Evolutionary conservation across 2,888 invertebrate species (phyloP), one percentile per base, ranked within the genome.

Genomic region (Hoplodrina blanda): DNA sequence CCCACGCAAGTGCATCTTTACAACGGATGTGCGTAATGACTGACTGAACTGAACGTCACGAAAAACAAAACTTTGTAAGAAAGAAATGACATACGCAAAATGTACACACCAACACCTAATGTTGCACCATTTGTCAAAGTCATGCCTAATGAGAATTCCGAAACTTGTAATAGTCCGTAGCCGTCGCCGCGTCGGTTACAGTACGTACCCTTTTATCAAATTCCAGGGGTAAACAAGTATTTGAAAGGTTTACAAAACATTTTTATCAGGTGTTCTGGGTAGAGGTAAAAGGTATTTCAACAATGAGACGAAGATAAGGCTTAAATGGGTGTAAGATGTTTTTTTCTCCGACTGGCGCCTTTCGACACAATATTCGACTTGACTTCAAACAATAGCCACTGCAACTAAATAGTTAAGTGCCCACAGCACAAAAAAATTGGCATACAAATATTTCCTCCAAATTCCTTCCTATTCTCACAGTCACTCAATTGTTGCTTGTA

Each of bases 11-110:
- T 90, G 89, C 90, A 91, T 92, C 89, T 89, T 87, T 90, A 85
- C 87, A 86, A 89, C 93, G 95, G 95, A 95, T 93, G 94, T 94
- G 91, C 92, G 92, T 89, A 92, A 91, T 91, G 86, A 87, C 83
- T 85, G 88, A 88, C 89, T 46, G 46, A 88, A 89, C 78, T 82
- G 85, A 86, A 88, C 69, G 80, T 81, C 76, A 84, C 83, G 82
- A 83, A 86, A 84, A 84, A 87, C 69, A 87, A 85, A 80, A 80
- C 70, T 73, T 49, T 11, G n/a, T 30, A 46, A 46, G 46, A 4
- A 46, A 30, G 37, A n/a, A 65, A 15, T 71, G 57, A 66, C 69
- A 68, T 63, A 70, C 73, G 62, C 72, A 69, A 78, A 75, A 80
- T 62, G 71, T 49, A 62, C 65, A 65, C 41, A 60, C 62, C 50